These are phyloP conservation scores for Drosophila leonis DNA, from an alignment of 2,888 invertebrate species.

Conservation along the genomic window DNA sequence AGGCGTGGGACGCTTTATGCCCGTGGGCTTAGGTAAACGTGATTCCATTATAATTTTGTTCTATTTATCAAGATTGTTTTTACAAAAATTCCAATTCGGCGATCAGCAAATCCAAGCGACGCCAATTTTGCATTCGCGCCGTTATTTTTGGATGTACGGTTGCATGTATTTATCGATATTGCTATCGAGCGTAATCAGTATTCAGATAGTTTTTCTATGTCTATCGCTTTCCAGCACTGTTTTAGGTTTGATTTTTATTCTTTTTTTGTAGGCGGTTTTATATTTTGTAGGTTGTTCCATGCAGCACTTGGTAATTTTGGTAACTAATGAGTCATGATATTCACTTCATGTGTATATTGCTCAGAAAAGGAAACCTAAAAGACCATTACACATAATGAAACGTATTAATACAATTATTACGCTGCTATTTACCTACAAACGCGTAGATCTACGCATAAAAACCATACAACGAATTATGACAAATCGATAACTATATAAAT, in stretches of 20 bases:
- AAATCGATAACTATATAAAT: not conserved
- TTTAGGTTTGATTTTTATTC: not conserved
- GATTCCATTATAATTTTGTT: constrained; percentile 85
- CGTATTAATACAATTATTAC: not conserved
- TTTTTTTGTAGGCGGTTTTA: not conserved
- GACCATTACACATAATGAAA: not conserved
- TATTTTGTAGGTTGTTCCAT: not conserved
- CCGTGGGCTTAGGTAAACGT: constrained; percentile 85
- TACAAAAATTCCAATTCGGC: constrained; percentile 1
- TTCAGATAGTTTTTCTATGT: not conserved
- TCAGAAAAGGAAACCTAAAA: not conserved
- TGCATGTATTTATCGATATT: constrained; percentile 23
- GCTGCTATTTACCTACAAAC: not conserved
- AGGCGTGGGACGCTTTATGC: constrained; percentile 74
- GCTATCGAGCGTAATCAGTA: not conserved
- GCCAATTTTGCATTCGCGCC: constrained; percentile 59
- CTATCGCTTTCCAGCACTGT: constrained; percentile 15
- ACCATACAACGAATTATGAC: not conserved
- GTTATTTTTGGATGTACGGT: constrained; percentile 65
- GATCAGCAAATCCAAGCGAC: constrained; percentile 54
- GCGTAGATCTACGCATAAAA: not conserved
- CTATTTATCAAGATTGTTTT: constrained; percentile 1
- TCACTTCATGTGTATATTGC: not conserved
- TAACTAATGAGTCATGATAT: not conserved
- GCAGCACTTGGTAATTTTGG: not conserved